Evolutionary conservation across 2,113 vertebrate genomes (phyloP).

Genomic region (Miniopterus natalensis): DNA sequence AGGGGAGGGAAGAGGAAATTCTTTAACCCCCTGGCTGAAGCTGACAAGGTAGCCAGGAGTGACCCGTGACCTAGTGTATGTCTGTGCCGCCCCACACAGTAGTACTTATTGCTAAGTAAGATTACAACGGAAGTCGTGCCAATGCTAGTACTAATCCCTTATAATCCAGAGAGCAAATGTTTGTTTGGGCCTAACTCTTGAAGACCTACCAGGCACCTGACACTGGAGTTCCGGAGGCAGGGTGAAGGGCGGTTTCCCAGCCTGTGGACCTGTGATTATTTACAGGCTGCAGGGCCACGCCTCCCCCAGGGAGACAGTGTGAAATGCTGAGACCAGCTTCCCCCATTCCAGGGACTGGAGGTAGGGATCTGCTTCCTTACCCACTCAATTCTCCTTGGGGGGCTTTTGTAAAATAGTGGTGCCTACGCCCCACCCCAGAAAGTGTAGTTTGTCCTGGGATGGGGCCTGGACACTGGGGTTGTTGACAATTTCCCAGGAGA

Average conservation of each 20-base stretch:
- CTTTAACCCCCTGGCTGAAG: neutral
- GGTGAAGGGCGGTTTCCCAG: neutral
- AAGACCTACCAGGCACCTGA: neutral
- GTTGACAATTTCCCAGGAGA: neutral
- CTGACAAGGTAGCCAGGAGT: neutral
- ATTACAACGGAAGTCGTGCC: neutral
- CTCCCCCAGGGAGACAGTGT: fast-evolving
- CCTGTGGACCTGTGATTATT: neutral
- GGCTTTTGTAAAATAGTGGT: neutral
- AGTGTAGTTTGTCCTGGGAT: neutral
- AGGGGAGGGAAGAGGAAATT: neutral
- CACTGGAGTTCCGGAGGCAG: neutral
- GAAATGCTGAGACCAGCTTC: neutral
- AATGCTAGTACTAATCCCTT: neutral
- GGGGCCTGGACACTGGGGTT: neutral
- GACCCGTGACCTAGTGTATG: neutral
- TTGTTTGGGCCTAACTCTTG: neutral
- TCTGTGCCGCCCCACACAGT: neutral
- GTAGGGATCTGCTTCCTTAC: neutral
- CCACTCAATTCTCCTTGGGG: neutral
- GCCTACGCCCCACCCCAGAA: neutral
- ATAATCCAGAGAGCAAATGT: too few relatives aligned
- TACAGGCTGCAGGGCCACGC: neutral
- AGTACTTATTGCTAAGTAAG: neutral
- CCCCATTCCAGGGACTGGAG: neutral